Evolutionary conservation across 1,140 invertebrate species (phyloP), one percentile per base, ranked within the genome.

Genomic region (Thaumatotibia leucotreta): DNA sequence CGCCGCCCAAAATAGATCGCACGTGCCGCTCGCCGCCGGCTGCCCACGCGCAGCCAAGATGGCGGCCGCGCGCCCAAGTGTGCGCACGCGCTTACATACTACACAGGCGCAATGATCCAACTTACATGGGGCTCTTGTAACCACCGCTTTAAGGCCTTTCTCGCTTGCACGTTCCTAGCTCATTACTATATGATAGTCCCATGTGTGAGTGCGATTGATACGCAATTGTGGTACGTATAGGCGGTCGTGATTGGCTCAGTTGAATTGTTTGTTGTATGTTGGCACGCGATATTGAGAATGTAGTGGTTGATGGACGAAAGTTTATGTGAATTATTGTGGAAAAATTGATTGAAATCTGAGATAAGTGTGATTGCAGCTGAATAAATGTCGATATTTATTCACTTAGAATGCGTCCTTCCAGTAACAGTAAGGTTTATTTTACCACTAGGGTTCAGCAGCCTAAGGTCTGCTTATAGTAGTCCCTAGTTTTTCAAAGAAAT

Each of bases 1-100:
- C 78, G 82, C 82, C 84, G 84, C 86, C 84, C 80, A 84, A 85
- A 89, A 89, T 88, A 89, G 86, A 73, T 70, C 86, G 86, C 86
- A 88, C 86, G 85, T 89, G 86, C 85, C 84, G 72, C 75, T 74
- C 68, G 74, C 63, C 24, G 74, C 70, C 75, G 73, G 83, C 79
- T 88, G 86, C 86, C 84, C 84, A 85, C 84, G 86, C 86, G 86
- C 86, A 86, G 70, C 68, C 77, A 86, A 86, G 73, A 86, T 86
- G 83, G 86, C 86, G 70, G 84, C 70, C 74, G 66, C 69, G 69
- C 66, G 33, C 52, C 70, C 58, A 68, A 68, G 24, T 39, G 52
- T 58, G 52, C 52, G 52, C 24, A 31, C 11, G 58, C 14, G 29
- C 29, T 22, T 63, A 35, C 31, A 63, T 31, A 11, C 31, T 6